Conservation (phyloP, 2,113 vertebrate species). For the Oceanodroma tethys region DNA sequence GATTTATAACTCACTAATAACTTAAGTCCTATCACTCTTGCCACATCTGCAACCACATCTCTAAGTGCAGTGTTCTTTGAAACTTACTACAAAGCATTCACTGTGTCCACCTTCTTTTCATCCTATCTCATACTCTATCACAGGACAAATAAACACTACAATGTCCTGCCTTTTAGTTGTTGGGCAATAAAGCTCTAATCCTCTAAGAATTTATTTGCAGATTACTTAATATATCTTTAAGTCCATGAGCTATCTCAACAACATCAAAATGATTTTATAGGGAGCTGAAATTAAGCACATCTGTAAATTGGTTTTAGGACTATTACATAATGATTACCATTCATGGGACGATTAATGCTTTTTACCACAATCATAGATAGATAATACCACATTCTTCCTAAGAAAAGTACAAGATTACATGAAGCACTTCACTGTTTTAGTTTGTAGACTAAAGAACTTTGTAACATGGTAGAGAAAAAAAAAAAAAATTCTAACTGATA, state of each 20-base stretch:
- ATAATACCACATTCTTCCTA: not conserved
- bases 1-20: not conserved
- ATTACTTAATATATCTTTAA: not conserved
- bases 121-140: accelerated
- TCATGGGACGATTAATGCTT: not conserved
- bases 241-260: not conserved
- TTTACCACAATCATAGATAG: not conserved
- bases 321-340: not conserved
- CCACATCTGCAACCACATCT: not conserved
- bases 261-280: not conserved
- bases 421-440: not conserved
- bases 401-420: not conserved
- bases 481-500: not conserved
- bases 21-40: not conserved
- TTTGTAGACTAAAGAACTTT: not conserved
- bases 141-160: not conserved
- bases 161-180: not conserved
- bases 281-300: not conserved
- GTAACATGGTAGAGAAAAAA: not conserved
- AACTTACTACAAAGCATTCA: not conserved
- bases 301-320: not conserved
- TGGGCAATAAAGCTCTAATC: not conserved
- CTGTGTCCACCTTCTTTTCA: not conserved
- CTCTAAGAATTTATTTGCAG: not conserved
- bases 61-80: not conserved